Evolutionary conservation across 1,140 invertebrate genomes (phyloP).

Genomic region (Paramacrobiotus metropolitanus): DNA sequence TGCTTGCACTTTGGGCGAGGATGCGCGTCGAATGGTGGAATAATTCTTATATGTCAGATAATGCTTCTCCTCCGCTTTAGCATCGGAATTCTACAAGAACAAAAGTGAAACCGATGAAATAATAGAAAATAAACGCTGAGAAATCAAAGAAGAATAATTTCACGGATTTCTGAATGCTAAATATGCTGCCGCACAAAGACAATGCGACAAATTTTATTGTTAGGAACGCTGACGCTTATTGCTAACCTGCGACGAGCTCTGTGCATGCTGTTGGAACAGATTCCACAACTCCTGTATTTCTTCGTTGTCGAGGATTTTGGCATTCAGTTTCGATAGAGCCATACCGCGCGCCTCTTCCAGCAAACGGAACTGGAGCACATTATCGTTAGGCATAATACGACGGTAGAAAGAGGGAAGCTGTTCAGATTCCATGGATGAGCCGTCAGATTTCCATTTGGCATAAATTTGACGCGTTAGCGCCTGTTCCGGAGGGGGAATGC

Average conservation of each 20-base stretch:
- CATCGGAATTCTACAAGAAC: no score
- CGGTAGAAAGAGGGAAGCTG: not conserved
- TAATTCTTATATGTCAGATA: not conserved
- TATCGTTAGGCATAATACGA: not conserved
- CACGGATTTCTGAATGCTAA: no score
- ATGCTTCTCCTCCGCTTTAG: not conserved
- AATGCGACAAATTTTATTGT: no score
- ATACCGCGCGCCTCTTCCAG: not conserved
- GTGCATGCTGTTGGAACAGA: not conserved
- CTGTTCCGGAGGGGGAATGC: not conserved
- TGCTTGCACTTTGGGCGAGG: not conserved
- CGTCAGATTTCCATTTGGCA: not conserved
- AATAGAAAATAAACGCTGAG: no score
- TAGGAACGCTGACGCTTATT: no score
- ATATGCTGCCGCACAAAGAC: no score
- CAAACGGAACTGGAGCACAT: not conserved
- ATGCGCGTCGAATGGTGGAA: not conserved
- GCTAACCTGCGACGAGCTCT: not conserved
- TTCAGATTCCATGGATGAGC: not conserved
- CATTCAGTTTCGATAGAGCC: not conserved
- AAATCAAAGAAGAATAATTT: no score
- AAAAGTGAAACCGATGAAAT: no score
- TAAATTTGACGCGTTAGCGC: not conserved
- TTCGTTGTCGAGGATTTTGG: not conserved
- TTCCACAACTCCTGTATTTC: conserved; percentile 2